These are phyloP conservation scores for Menura novaehollandiae DNA, from an alignment of 2,113 vertebrate genomes.

Conservation along the genomic window DNA sequence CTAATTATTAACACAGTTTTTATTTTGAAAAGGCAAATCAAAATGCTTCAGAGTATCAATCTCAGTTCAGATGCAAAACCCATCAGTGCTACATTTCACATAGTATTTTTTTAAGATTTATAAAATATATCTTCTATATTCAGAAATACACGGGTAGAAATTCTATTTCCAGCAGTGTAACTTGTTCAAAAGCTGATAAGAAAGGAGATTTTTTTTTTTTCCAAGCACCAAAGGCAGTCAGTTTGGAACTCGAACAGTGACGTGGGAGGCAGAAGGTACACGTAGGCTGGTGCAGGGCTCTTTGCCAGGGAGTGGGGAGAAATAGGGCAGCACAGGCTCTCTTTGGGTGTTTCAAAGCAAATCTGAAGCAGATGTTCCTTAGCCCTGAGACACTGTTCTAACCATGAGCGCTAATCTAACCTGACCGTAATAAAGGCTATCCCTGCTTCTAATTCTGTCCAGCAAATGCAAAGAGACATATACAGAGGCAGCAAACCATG, in stretches of 20 bases:
- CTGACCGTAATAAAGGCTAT: not conserved
- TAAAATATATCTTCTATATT: not conserved
- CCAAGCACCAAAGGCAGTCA: rapidly evolving
- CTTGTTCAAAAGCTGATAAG: not conserved
- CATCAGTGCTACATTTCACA: not conserved
- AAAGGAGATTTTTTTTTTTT: not conserved
- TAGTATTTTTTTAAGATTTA: not conserved
- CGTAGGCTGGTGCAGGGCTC: not conserved
- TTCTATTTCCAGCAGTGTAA: not conserved
- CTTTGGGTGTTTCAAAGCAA: not conserved
- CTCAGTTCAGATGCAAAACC: not conserved
- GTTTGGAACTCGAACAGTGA: not conserved
- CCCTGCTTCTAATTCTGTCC: not conserved
- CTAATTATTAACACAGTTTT: not conserved
- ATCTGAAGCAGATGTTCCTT: constrained; percentile 17
- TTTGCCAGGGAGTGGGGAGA: not conserved
- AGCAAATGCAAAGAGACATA: not conserved
- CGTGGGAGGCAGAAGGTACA: not conserved
- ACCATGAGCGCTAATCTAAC: not conserved
- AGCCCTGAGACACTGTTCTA: not conserved
- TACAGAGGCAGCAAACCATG: not conserved
- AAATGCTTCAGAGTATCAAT: not conserved
- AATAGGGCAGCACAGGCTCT: not conserved
- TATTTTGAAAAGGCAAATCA: not conserved
- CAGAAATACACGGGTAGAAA: not conserved